A percentile compares a stretch with the other conserved stretches of the same genome.
Evolutionary conservation across 2,797 vertebrate genomes (phyloP).

Genomic region (Anguilla anguilla): DNA sequence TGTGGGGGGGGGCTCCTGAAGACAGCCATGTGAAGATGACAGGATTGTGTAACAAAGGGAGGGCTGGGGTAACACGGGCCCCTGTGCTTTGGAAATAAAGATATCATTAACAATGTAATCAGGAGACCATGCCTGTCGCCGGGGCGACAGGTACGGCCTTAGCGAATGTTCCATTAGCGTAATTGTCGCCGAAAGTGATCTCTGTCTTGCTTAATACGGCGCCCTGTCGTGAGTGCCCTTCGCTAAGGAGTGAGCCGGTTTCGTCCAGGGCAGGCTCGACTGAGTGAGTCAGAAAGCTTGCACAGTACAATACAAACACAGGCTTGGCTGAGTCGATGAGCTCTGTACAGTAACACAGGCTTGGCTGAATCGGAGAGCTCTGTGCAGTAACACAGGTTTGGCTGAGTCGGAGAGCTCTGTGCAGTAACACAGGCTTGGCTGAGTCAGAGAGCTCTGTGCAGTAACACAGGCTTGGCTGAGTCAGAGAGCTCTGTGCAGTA

Average conservation of each 20-base stretch:
- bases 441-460: background rate
- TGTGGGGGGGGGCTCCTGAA: background rate
- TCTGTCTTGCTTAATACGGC: too few relatives aligned
- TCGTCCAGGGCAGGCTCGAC: background rate
- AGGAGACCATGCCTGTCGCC: background rate
- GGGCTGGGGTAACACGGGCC: background rate
- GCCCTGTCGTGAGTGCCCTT: background rate
- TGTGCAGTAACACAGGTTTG: too few relatives aligned
- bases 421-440: background rate
- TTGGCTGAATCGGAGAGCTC: too few relatives aligned
- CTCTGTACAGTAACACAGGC: too few relatives aligned
- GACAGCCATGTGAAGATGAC: constrained; percentile 22
- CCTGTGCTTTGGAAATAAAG: constrained; percentile 36
- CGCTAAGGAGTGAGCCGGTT: background rate
- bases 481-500: background rate
- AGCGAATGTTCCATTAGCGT: background rate
- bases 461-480: constrained; percentile 2
- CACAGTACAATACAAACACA: background rate
- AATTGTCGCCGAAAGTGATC: background rate
- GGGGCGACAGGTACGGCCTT: background rate
- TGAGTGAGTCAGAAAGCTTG: constrained; percentile 3
- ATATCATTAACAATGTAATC: constrained; percentile 37
- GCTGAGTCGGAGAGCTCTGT: background rate
- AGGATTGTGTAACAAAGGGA: constrained; percentile 13
- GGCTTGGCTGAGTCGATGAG: too few relatives aligned